phyloP scores from a whole-genome alignment of 2,888 invertebrate species.

The Chalcis sispes region DNA sequence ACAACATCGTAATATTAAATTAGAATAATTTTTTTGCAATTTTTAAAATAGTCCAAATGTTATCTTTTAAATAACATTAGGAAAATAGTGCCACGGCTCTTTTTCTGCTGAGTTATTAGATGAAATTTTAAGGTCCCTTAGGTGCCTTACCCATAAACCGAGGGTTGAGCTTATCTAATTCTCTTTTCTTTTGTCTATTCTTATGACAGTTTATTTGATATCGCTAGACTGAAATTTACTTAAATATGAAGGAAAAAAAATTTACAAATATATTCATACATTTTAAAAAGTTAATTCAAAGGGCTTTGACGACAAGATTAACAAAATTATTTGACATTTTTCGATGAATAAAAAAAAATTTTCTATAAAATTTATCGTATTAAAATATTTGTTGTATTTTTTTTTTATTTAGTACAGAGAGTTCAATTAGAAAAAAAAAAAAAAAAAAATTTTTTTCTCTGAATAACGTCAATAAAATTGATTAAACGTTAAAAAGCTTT shows the following conservation, averaged over 20 bases:
- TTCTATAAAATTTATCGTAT: no score
- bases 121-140: neutral
- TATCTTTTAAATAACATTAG: neutral
- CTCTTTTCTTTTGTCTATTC: neutral
- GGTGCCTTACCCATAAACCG: neutral
- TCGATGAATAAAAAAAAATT: no score
- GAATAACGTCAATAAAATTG: no score
- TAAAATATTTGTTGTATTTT: no score
- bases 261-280: neutral
- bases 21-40: no score
- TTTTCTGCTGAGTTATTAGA: neutral
- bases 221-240: neutral
- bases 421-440: no score
- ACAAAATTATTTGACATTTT: no score
- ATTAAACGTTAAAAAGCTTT: no score
- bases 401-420: no score
- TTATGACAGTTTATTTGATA: neutral
- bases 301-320: no score
- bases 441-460: no score
- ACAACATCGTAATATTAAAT: no score
- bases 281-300: neutral
- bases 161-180: neutral
- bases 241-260: neutral
- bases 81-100: neutral
- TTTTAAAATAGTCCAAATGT: neutral